Evolutionary conservation across 1,140 invertebrate genomes (phyloP), one percentile per base, ranked within the genome.

Genomic region (Microplitis demolitor): DNA sequence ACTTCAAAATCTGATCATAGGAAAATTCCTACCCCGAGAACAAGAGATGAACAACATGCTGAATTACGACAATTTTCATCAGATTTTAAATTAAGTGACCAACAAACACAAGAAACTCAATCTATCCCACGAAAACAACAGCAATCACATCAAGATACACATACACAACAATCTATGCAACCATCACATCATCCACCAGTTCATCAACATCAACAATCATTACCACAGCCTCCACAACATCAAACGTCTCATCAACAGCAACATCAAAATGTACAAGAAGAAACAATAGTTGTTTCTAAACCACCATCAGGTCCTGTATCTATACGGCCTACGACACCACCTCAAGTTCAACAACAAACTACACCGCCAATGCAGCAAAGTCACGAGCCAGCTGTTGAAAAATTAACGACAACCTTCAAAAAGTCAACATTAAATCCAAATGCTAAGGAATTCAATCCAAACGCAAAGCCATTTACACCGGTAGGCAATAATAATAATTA

Each of bases 381-480:
- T 60, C 74, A 78, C 50, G 82, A 85, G 78, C 79, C 85, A 5
- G 79, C 80, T 37, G 79, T 88, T 9, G 91, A 93, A 34, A 92
- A 92, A 77, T 88, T 90, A 53, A 88, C 90, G 4, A 88, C 86
- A 60, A 89, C 91, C 24, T 86, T 92, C 34, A 93, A 94, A 79
- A 94, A 93, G 80, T 95, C 93, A 16, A 95, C 91, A 0, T 88
- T 96, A 39, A 96, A 96, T 89, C 94, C 95, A 37, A 93, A 96
- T 83, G 94, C 94, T 16, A 96, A 96, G 85, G 94, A 95, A 87
- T 96, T 96, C 87, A 96, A 96, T 89, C 95, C 95, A 24, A 92
- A 92, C 79, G 91, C 93, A 31, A 96, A 96, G 81, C 90, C 93
- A 4, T 97, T 96, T 83, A 93, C 93, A 73, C 94, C 94, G n/a